These are phyloP conservation scores for Catostomus latipinnis DNA, from an alignment of 2,797 vertebrate genomes.

Conservation along the genomic window DNA sequence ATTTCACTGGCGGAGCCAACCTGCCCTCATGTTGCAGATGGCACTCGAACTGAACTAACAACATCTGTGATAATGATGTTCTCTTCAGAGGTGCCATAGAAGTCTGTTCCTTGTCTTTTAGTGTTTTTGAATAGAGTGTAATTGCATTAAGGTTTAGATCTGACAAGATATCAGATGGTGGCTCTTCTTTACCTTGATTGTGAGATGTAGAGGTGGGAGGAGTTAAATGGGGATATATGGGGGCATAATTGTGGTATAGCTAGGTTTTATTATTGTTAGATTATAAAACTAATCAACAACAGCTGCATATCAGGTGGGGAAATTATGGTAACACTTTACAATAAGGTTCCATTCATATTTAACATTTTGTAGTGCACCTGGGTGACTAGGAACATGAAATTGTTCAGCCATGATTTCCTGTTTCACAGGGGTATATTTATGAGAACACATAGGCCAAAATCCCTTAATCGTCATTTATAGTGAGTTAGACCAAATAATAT, in stretches of 20 bases:
- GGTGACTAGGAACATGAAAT: too few relatives aligned
- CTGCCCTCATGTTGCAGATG: slow-evolving; percentile 53
- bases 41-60: slow-evolving; percentile 54
- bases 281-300: background rate
- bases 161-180: slow-evolving; percentile 1
- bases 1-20: slow-evolving; percentile 46
- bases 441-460: too few relatives aligned
- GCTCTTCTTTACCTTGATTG: slow-evolving; percentile 19
- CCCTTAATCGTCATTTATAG: too few relatives aligned
- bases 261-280: background rate
- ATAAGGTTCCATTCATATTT: too few relatives aligned
- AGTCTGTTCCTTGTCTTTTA: slow-evolving; percentile 46
- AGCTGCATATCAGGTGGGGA: too few relatives aligned
- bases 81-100: slow-evolving; percentile 48
- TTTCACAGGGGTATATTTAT: too few relatives aligned
- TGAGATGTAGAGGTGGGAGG: background rate
- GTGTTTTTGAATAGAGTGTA: slow-evolving; percentile 40
- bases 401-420: too few relatives aligned
- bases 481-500: too few relatives aligned
- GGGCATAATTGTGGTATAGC: background rate
- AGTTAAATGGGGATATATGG: background rate
- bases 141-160: slow-evolving; percentile 33
- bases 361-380: too few relatives aligned
- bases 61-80: slow-evolving; percentile 57
- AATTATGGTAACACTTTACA: too few relatives aligned